phyloP scores from a whole-genome alignment of 1,140 invertebrate genomes.

The Cydia amplana region DNA sequence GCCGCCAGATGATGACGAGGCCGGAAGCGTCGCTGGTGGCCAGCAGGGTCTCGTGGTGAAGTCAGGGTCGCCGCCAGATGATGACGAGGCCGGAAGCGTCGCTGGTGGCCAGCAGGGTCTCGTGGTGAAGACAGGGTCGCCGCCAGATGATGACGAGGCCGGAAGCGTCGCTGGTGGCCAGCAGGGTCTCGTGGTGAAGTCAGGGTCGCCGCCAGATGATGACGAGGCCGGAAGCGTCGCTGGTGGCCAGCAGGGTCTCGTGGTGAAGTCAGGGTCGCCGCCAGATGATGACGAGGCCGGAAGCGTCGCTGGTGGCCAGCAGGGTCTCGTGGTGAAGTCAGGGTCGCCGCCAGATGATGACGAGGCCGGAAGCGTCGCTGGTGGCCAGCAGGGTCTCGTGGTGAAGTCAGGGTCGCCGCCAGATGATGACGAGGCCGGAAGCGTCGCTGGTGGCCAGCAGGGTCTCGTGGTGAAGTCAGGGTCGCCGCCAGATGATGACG shows the following conservation, averaged over 20 bases:
- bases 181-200: constrained; percentile 88
- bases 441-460: constrained; percentile 91
- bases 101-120: constrained; percentile 91
- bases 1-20: constrained; percentile 92
- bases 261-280: constrained; percentile 83
- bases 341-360: constrained; percentile 90
- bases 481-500: constrained; percentile 90
- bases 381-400: constrained; percentile 93
- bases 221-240: constrained; percentile 90
- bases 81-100: constrained; percentile 92
- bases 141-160: constrained; percentile 94
- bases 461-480: constrained; percentile 86
- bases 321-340: constrained; percentile 88
- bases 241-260: constrained; percentile 91
- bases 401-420: constrained; percentile 83
- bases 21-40: constrained; percentile 92
- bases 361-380: constrained; percentile 90
- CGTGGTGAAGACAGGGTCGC: constrained; percentile 83
- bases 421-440: constrained; percentile 92
- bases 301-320: constrained; percentile 90
- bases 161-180: constrained; percentile 91
- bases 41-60: constrained; percentile 90
- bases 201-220: constrained; percentile 88
- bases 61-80: constrained; percentile 85
- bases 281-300: constrained; percentile 93